phyloP scores from a whole-genome alignment of 2,888 invertebrate species.

The Dorcus parallelipipedus region DNA sequence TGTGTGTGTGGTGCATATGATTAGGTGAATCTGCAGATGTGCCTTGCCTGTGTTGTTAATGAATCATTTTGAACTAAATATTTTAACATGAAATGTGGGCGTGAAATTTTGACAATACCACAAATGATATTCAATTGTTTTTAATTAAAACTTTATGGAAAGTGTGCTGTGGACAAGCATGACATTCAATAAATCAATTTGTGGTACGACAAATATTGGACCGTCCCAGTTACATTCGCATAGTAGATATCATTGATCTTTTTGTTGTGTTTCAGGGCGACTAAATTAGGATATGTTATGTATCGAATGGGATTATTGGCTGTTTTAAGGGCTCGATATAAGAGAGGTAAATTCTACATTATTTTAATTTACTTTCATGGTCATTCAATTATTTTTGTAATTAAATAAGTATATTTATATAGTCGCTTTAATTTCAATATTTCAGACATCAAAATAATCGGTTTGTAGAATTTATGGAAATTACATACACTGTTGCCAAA shows the following conservation, averaged over 20 bases:
- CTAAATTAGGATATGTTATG: slow-evolving; percentile 82
- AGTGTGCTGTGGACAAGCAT: neutral
- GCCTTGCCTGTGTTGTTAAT: too few species aligned
- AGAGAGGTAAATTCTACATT: slow-evolving; percentile 59
- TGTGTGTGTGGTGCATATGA: too few species aligned
- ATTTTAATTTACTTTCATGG: neutral
- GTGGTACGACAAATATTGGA: too few species aligned
- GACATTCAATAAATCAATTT: too few species aligned
- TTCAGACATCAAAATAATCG: too few species aligned
- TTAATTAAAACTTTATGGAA: neutral
- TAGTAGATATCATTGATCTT: slow-evolving; percentile 16
- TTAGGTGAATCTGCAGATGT: too few species aligned
- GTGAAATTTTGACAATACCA: neutral
- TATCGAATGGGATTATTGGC: slow-evolving; percentile 94
- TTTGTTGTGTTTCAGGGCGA: slow-evolving; percentile 63
- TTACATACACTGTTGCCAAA: too few species aligned
- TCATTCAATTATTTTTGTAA: too few species aligned
- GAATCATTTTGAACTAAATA: neutral
- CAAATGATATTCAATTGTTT: neutral
- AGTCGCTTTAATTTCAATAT: too few species aligned
- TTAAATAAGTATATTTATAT: too few species aligned
- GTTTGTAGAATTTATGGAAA: too few species aligned
- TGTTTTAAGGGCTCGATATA: slow-evolving; percentile 78
- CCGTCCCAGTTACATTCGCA: too few species aligned
- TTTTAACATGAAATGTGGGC: neutral